Conservation (phyloP, 2,888 invertebrate species). For the Xanthia icteritia region DNA sequence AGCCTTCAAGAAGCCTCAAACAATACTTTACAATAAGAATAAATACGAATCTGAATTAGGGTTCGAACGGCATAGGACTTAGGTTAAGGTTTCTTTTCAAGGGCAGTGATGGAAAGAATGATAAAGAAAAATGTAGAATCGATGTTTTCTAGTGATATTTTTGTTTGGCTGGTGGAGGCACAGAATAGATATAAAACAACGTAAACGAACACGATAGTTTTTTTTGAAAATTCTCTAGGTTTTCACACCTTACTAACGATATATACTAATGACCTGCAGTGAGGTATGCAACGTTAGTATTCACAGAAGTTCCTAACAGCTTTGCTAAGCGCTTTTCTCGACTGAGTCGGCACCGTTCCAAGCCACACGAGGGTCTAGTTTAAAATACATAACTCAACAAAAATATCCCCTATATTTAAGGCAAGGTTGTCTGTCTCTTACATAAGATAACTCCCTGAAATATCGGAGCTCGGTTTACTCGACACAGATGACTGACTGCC, state of each 20-base stretch:
- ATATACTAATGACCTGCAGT: background rate
- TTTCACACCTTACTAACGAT: background rate
- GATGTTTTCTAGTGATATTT: background rate
- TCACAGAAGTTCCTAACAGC: background rate
- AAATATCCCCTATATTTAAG: constrained; percentile 8
- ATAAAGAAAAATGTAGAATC: background rate
- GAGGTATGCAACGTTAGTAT: background rate
- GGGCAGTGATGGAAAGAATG: background rate
- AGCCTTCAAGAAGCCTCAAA: background rate
- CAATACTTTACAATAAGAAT: no score
- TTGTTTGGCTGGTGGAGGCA: background rate
- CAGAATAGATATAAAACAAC: background rate
- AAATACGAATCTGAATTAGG: background rate
- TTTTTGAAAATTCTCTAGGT: background rate
- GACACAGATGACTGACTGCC: constrained; percentile 41
- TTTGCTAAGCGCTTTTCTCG: constrained; percentile 14
- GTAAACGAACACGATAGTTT: background rate
- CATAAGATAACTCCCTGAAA: constrained; percentile 26
- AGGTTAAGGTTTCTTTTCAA: no score
- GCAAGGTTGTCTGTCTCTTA: constrained; percentile 10
- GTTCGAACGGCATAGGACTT: no score
- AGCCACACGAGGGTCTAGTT: constrained; percentile 17
- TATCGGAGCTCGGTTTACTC: constrained; percentile 9
- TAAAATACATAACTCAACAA: constrained; percentile 20
- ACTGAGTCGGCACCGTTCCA: constrained; percentile 50